Evolutionary conservation across 2,797 vertebrate genomes (phyloP), one percentile per base, ranked within the genome.

Genomic region (Melanotaenia nigrans): DNA sequence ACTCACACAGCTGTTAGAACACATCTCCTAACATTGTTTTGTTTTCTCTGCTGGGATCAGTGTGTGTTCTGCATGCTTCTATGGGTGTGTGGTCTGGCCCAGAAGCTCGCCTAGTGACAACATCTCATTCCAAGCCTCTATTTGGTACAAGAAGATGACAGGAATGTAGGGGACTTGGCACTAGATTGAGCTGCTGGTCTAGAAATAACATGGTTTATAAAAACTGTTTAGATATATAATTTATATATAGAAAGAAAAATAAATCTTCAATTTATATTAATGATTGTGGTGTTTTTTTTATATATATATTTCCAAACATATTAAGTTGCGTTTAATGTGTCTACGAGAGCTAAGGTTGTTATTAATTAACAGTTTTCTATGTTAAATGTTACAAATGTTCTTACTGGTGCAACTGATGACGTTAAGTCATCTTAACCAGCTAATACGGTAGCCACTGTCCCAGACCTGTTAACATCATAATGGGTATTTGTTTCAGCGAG

Each of bases 151-250:
- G 73, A 28, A 75, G 66, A 71, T 77, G 82, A 87, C 64, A 68
- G 75, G 88, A 90, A 90, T 90, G 90, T 71, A 71, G 75, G 73
- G 53, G 61, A 68, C 76, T 88, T 71, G 76, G 68, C 71, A 81
- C 63, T 69, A 36, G 53, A 75, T 40, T 49, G 35, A 67, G 54
- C 66, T 54, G 59, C 74, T 13, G 38, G 57, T 75, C 78, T 82
- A 82, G 61, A 86, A 87, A 89, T 78, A 86, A 79, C 77, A 67
- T 28, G 57, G 25, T 78, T 86, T 78, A 63, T 71, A 32, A 65
- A 54, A 78, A 36, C 60, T 1, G 59, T 45, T 68, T 47, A 12
- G 4, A 47, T 47, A 67, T 58, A 1, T 12, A 70, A 53, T 56
- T 73, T 8, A 59, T 45, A 67, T 74, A 28, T 40, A 42, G 45